A percentile compares a stretch with the other conserved stretches of the same genome.
Evolutionary conservation across 2,888 invertebrate genomes (phyloP).

Genomic region (Octodonta nipae): DNA sequence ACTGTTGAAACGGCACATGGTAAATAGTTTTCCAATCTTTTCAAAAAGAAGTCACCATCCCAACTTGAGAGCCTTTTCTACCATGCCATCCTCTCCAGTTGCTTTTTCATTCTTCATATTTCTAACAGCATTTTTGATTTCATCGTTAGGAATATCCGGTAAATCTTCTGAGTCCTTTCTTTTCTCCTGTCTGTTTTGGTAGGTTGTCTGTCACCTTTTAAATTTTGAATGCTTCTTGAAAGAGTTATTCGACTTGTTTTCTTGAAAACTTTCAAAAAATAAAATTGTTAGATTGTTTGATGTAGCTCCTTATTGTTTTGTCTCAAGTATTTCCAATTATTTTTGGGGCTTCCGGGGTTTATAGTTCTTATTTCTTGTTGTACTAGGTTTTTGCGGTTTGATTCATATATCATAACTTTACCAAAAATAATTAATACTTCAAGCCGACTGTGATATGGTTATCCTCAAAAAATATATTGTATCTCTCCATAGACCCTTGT

Average conservation of each 20-base stretch:
- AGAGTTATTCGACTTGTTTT: not conserved
- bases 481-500: too few relatives aligned
- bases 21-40: too few relatives aligned
- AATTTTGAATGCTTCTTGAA: not conserved
- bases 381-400: too few relatives aligned
- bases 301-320: slow-evolving; percentile 1
- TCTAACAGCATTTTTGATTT: too few relatives aligned
- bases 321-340: not conserved
- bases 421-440: too few relatives aligned
- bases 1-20: too few relatives aligned
- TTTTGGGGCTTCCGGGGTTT: not conserved
- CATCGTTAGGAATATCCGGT: not conserved
- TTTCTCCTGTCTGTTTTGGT: slow-evolving; percentile 1
- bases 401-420: too few relatives aligned
- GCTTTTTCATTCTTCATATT: slow-evolving; percentile 1
- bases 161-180: not conserved
- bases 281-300: slow-evolving; percentile 1
- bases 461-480: too few relatives aligned
- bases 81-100: not conserved
- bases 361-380: slow-evolving; percentile 1
- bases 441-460: too few relatives aligned
- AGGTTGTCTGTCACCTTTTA: not conserved
- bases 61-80: not conserved
- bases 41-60: too few relatives aligned
- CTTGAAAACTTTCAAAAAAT: too few relatives aligned